Conservation (phyloP, 2,113 vertebrate genomes). For the Bombycilla garrulus region DNA sequence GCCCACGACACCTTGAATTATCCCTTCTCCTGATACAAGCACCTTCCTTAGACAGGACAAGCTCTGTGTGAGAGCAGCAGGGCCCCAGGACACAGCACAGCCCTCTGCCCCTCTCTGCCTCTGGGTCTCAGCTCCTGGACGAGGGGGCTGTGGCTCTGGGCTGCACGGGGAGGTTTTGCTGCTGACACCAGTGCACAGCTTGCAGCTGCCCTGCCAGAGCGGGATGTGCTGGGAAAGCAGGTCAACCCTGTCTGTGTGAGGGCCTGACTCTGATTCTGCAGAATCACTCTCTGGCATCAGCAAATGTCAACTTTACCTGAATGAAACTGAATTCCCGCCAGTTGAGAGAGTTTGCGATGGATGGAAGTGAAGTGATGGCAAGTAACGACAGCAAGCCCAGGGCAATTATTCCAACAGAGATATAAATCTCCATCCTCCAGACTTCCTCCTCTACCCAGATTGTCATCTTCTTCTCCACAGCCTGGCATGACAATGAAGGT, state of each 20-base stretch:
- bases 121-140: fast-evolving
- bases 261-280: background rate
- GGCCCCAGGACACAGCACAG: background rate
- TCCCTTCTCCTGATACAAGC: background rate
- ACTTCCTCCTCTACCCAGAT: slow-evolving; percentile 88
- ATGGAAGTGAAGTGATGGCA: slow-evolving; percentile 91
- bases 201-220: background rate
- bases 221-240: background rate
- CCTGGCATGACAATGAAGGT: slow-evolving; percentile 72
- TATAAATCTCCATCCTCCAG: slow-evolving; percentile 95
- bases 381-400: slow-evolving; percentile 88
- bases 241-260: background rate
- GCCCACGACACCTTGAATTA: background rate
- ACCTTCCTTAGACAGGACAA: background rate
- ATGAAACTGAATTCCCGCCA: slow-evolving; percentile 97
- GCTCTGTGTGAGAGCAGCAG: background rate
- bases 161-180: background rate
- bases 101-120: background rate
- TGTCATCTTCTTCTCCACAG: slow-evolving; percentile 73
- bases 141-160: fast-evolving
- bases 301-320: slow-evolving; percentile 79
- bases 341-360: slow-evolving; percentile 87
- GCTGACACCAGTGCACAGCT: background rate
- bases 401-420: slow-evolving; percentile 90
- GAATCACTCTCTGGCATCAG: background rate